Conservation (phyloP, 2,797 vertebrate species). For the Merluccius polli region DNA sequence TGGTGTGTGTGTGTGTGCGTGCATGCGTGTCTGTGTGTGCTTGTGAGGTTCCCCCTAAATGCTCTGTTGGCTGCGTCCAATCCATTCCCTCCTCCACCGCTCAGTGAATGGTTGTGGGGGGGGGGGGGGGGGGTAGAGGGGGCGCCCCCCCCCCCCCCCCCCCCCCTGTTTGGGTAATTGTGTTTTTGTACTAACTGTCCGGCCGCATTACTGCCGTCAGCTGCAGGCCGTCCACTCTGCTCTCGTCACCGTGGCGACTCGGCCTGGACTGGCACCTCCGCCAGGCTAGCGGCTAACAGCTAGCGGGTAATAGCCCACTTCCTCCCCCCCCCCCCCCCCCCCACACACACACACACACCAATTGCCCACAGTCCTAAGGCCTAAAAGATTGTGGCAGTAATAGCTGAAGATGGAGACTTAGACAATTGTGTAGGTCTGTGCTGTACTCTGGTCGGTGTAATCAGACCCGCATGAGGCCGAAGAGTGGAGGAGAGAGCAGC, state of each 20-base stretch:
- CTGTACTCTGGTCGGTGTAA: neutral
- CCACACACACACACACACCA: too few species aligned
- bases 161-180: slow-evolving; percentile 55
- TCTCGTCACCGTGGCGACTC: slow-evolving; percentile 43
- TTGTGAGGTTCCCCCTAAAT: slow-evolving; percentile 2
- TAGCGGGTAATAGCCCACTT: neutral
- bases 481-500: neutral
- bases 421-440: neutral
- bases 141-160: neutral
- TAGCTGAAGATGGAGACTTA: neutral
- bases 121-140: slow-evolving; percentile 9
- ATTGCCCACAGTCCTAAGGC: slow-evolving; percentile 25
- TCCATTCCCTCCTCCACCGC: slow-evolving; percentile 32
- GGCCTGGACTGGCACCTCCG: slow-evolving; percentile 30
- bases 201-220: slow-evolving; percentile 47
- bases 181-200: slow-evolving; percentile 64
- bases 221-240: slow-evolving; percentile 38
- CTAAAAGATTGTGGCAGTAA: slow-evolving; percentile 26
- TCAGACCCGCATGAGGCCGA: neutral
- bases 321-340: slow-evolving; percentile 16
- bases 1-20: slow-evolving; percentile 4
- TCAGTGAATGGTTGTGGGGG: slow-evolving; percentile 31
- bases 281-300: neutral
- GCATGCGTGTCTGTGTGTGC: slow-evolving; percentile 11
- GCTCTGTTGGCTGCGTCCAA: slow-evolving; percentile 23